Percentiles rank a stretch among this genome's conserved stretches.
phyloP scores from a whole-genome alignment of 2,113 vertebrate species.

The Hippocampus zosterae region DNA sequence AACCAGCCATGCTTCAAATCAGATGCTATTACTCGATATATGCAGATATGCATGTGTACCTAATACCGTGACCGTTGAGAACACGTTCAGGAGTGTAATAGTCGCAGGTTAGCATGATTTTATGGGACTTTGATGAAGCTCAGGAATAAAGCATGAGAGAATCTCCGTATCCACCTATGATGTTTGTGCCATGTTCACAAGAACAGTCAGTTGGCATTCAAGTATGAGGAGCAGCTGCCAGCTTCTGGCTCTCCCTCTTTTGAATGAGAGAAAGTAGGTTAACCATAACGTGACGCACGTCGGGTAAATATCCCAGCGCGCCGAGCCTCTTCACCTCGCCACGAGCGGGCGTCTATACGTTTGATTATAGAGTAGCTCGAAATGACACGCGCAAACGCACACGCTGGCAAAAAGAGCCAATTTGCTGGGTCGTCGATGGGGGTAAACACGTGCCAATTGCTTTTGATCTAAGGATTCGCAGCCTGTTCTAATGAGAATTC shows the following conservation, averaged over 20 bases:
- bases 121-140: slow-evolving; percentile 41
- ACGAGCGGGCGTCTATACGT: slow-evolving; percentile 31
- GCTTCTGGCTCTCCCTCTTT: slow-evolving; percentile 34
- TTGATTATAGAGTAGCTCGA: background rate
- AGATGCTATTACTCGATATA: no score
- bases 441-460: slow-evolving; percentile 4
- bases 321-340: slow-evolving; percentile 43
- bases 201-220: slow-evolving; percentile 45
- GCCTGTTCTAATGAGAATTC: background rate
- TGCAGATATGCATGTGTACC: background rate
- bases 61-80: background rate
- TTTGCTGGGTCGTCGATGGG: background rate
- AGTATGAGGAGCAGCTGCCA: slow-evolving; percentile 53
- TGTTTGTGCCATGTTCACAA: slow-evolving; percentile 28
- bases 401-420: background rate
- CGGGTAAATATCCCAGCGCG: slow-evolving; percentile 49
- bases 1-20: no score
- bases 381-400: background rate
- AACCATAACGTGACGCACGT: slow-evolving; percentile 41
- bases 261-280: slow-evolving; percentile 61
- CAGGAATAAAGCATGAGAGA: slow-evolving; percentile 45
- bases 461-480: background rate
- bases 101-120: slow-evolving; percentile 44
- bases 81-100: background rate
- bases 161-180: slow-evolving; percentile 40